These are phyloP conservation scores for Theristicus caerulescens DNA, from an alignment of 2,113 vertebrate species.

Conservation along the genomic window DNA sequence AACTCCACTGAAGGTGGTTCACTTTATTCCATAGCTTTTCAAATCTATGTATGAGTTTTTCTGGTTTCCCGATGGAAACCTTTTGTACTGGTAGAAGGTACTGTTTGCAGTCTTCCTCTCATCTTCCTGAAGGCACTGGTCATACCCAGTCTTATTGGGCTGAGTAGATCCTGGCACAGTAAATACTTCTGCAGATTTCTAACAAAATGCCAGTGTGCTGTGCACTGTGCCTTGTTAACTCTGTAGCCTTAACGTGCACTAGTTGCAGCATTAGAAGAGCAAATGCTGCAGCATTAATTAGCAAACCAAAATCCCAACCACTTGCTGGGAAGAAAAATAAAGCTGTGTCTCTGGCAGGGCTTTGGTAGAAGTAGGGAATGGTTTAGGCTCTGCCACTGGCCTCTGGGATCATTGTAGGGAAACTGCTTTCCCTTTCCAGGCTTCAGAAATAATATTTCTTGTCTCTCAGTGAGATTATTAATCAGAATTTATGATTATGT, in stretches of 20 bases:
- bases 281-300: not conserved
- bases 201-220: not conserved
- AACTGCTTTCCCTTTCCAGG: not conserved
- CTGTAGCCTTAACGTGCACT: not conserved
- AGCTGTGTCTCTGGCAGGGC: not conserved
- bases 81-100: not conserved
- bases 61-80: not conserved
- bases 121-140: not conserved
- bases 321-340: not conserved
- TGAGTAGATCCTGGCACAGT: not conserved
- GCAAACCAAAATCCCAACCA: not conserved
- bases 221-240: not conserved
- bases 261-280: not conserved
- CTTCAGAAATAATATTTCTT: not conserved
- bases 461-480: not conserved
- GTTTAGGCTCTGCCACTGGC: not conserved
- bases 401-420: not conserved
- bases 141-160: accelerated
- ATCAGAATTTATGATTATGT: not conserved
- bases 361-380: not conserved
- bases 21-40: not conserved
- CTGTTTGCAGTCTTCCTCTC: not conserved
- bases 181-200: not conserved
- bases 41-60: not conserved
- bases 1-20: not conserved